Evolutionary conservation across 2,797 vertebrate species (phyloP), one percentile per base, ranked within the genome.

Genomic region (Muraenolepis orangiensis): DNA sequence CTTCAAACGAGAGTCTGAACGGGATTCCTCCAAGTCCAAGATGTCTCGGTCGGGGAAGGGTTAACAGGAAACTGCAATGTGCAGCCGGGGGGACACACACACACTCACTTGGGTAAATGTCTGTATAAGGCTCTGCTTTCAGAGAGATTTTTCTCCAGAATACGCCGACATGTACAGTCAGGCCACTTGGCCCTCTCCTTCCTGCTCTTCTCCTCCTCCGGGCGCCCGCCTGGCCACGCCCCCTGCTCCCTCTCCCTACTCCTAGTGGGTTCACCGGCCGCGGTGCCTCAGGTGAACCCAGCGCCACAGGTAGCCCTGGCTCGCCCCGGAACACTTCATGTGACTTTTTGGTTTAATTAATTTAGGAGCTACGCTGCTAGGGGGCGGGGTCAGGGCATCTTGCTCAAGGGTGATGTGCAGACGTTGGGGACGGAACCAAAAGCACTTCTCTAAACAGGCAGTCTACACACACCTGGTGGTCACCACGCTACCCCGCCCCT

Each of bases 11-110:
- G 71, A 80, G 51, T 1, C 70, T 23, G 28, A 73, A 46, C 11
- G 14, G 73, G 76, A 69, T 75, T 69, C 34, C 78, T 38, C n/a
- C n/a, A n/a, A n/a, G 51, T 79, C 29, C 30, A 70, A 11, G 71
- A 66, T 83, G 76, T 57, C 57, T 51, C 38, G 18, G 87, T 73
- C 72, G 88, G 73, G 42, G 40, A 89, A 34, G 90, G 82, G 92
- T 94, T 94, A 94, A 94, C 93, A 93, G 92, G 93, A 94, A 93
- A 87, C 83, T 42, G 31, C 75, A 79, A 81, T 26, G 81, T 78
- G 73, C 4, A 64, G 79, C 84, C 68, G 57, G 81, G 84, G 77
- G n/a, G n/a, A n/a, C n/a, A n/a, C n/a, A n/a, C 84, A 88, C 81
- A 78, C 30, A 74, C 76, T 74, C 80, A 78, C 79, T 84, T 88